Conservation (phyloP, 2,888 invertebrate species). For the Blastobasis adustella region DNA sequence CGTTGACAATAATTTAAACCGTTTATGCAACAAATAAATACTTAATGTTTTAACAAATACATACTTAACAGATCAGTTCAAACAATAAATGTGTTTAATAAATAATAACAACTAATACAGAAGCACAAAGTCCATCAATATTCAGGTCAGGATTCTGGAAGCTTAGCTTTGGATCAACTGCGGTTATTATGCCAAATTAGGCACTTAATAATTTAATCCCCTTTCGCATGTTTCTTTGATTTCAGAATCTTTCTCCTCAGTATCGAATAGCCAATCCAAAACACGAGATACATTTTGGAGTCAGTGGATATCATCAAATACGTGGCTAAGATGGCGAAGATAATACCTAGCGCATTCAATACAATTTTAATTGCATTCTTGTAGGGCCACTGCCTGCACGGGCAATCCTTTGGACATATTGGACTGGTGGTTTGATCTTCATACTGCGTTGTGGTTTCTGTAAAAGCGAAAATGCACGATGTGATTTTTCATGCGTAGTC, state of each 20-base stretch:
- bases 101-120: too few relatives aligned
- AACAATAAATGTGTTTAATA: too few relatives aligned
- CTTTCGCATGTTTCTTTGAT: slow-evolving; percentile 16
- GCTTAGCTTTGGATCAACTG: too few relatives aligned
- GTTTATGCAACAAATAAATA: too few relatives aligned
- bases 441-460: slow-evolving; percentile 32
- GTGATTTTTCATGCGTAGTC: too few relatives aligned
- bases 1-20: too few relatives aligned
- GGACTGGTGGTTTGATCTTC: slow-evolving; percentile 15
- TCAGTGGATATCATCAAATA: slow-evolving; percentile 53
- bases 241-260: slow-evolving; percentile 45
- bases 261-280: slow-evolving; percentile 58
- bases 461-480: slow-evolving; percentile 8
- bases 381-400: slow-evolving; percentile 25
- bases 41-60: too few relatives aligned
- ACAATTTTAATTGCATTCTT: slow-evolving; percentile 22
- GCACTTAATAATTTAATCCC: too few relatives aligned
- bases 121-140: too few relatives aligned
- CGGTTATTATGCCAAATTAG: too few relatives aligned
- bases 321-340: slow-evolving; percentile 49
- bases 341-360: slow-evolving; percentile 44
- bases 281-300: slow-evolving; percentile 53
- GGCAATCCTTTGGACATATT: slow-evolving; percentile 35
- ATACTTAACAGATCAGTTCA: too few relatives aligned
- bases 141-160: too few relatives aligned